Base-by-base conservation (phyloP, 30 jellyfish, hydroid and myxozoan species). In the Haliclystus octoradiatus region DNA sequence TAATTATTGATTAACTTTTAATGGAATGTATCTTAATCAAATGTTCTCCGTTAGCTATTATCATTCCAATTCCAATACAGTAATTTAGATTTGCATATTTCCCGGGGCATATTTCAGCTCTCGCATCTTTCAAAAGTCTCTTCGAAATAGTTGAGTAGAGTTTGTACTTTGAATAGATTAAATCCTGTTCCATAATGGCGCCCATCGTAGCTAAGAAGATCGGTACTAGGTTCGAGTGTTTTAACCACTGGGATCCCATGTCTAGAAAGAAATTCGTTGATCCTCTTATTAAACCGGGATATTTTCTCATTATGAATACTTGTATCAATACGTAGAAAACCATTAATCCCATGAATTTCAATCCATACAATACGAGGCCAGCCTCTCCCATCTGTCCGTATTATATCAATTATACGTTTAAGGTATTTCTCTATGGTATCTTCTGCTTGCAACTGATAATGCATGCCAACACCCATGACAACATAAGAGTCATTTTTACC, bases 291-390 rank as follows among this genome's bases (percentile, higher is more conserved):
- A 40, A 74, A 88, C 2, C 33, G 49, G 9, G 62, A 34, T 25
- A 88, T 80, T 40, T 69, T 63, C 26, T 50, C 82, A 70, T 79
- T 88, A 22, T 34, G 79, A 30, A 69, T 68, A n/a, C 73, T 79
- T 23, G 94, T 80, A 9, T 70, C 81, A 69, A 79, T 66, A 31
- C 97, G 88, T 19, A 88, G 63, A 53, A 79, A 88, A 14, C 97
- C 97, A 32, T 70, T 73, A n/a, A 74, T 24, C 28, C 89, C 86
- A 50, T 88, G 97, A 19, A 88, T 28, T 29, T 73, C 94, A 51
- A 88, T 52, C 97, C 97, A 88, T 23, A 88, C 33, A 0, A 88
- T 62, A 26, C 65, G 62, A 0, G 97, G 97, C 97, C 97, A 88
- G 23, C 84, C 94, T 24, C 65, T 51, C 5, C 85, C 86, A 3